A percentile compares a stretch with the other conserved stretches of the same genome.
phyloP scores from a whole-genome alignment of 2,113 vertebrate genomes.

The Callopanchax toddi region DNA sequence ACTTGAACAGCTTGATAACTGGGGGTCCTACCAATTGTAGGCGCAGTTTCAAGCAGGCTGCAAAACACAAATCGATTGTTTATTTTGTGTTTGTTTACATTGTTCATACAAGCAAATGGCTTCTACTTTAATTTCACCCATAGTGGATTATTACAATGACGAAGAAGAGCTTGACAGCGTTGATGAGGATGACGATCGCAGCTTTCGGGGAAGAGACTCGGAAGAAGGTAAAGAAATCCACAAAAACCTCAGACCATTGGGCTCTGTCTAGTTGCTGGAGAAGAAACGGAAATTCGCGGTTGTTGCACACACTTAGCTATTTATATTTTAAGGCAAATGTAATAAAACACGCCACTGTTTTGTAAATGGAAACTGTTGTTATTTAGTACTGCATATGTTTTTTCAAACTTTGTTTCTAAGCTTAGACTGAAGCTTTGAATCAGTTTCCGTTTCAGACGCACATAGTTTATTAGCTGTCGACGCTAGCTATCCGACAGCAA shows the following conservation, averaged over 20 bases:
- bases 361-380: no score
- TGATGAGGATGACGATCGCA: conserved; percentile 93
- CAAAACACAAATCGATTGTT: conserved; percentile 74
- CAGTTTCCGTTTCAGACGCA: no score
- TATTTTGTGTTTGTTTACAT: conserved; percentile 73
- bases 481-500: no score
- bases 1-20: conserved; percentile 7
- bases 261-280: conserved; percentile 59
- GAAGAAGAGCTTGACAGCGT: conserved; percentile 93
- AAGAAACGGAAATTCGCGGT: conserved; percentile 35
- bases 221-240: conserved; percentile 85
- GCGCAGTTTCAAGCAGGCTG: conserved; percentile 69
- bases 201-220: conserved; percentile 91
- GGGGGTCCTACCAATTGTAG: conserved; percentile 67
- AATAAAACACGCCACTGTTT: no score
- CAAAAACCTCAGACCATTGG: conserved; percentile 10
- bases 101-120: conserved; percentile 79
- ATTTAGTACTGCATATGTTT: no score
- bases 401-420: no score
- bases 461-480: no score
- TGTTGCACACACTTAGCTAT: background rate
- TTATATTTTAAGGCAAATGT: background rate
- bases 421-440: no score
- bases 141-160: conserved; percentile 93
- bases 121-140: conserved; percentile 86